Evolutionary conservation across 2,113 vertebrate species (phyloP).

Genomic region (Cygnus buccinator): DNA sequence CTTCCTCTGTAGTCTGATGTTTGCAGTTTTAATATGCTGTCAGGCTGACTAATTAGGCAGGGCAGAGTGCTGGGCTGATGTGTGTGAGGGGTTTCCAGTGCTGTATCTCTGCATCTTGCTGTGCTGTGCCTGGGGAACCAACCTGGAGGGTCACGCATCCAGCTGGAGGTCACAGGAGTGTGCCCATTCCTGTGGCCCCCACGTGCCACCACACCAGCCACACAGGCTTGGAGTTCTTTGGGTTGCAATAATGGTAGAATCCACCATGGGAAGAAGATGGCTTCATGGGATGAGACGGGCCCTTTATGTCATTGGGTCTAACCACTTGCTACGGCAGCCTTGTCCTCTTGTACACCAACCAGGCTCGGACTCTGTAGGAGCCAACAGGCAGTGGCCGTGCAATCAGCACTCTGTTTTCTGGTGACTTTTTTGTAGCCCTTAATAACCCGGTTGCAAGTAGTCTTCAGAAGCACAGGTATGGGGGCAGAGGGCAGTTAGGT

Average conservation of each 20-base stretch:
- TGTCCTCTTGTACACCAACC: neutral
- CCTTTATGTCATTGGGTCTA: fast-evolving
- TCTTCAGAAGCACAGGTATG: neutral
- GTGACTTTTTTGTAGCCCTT: neutral
- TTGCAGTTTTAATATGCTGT: neutral
- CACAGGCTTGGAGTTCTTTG: neutral
- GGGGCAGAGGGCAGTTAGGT: neutral
- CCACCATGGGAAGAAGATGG: neutral
- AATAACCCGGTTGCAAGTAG: neutral
- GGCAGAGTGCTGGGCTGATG: neutral
- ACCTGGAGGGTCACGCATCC: fast-evolving
- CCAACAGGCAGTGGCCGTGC: fast-evolving
- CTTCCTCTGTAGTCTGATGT: neutral
- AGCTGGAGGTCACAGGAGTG: fast-evolving
- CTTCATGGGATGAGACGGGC: neutral
- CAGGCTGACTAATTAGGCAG: neutral
- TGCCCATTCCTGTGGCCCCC: fast-evolving
- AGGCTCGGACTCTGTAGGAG: neutral
- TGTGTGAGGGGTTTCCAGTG: neutral
- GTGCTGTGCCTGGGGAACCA: neutral
- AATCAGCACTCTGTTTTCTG: neutral
- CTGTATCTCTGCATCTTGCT: fast-evolving
- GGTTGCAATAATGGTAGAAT: neutral
- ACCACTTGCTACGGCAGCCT: fast-evolving
- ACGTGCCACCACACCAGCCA: fast-evolving